These are phyloP conservation scores for Ligdia adustata DNA, from an alignment of 2,888 invertebrate genomes.

Conservation along the genomic window DNA sequence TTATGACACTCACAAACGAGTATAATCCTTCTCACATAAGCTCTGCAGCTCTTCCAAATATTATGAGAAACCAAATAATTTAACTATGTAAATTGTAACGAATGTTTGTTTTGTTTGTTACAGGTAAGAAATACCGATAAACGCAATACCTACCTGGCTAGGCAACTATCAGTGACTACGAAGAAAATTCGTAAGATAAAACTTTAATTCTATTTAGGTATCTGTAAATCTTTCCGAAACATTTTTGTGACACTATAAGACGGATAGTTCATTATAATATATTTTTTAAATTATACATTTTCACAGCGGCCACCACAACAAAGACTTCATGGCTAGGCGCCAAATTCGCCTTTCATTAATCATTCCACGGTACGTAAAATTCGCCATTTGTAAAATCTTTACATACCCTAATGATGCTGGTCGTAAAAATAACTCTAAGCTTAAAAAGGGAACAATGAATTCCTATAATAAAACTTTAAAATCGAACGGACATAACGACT, in stretches of 20 bases:
- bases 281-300: constrained; percentile 43
- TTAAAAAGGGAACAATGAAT: constrained; percentile 37
- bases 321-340: constrained; percentile 62
- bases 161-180: background rate
- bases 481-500: constrained; percentile 25
- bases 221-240: constrained; percentile 18
- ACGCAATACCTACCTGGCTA: too few relatives aligned
- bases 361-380: constrained; percentile 61
- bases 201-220: too few relatives aligned
- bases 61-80: background rate
- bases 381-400: constrained; percentile 60
- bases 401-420: constrained; percentile 49
- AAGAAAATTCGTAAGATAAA: background rate
- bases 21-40: too few relatives aligned
- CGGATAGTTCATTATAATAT: constrained; percentile 23
- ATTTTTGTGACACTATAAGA: constrained; percentile 30
- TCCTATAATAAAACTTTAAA: constrained; percentile 20
- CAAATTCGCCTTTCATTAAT: constrained; percentile 66
- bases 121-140: constrained; percentile 54
- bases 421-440: constrained; percentile 34
- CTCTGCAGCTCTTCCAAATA: too few relatives aligned
- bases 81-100: too few relatives aligned
- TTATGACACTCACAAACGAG: constrained; percentile 1
- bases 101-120: constrained; percentile 45
- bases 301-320: constrained; percentile 58